Conservation (phyloP, 2,113 vertebrate species). For the Platysternon megacephalum region DNA sequence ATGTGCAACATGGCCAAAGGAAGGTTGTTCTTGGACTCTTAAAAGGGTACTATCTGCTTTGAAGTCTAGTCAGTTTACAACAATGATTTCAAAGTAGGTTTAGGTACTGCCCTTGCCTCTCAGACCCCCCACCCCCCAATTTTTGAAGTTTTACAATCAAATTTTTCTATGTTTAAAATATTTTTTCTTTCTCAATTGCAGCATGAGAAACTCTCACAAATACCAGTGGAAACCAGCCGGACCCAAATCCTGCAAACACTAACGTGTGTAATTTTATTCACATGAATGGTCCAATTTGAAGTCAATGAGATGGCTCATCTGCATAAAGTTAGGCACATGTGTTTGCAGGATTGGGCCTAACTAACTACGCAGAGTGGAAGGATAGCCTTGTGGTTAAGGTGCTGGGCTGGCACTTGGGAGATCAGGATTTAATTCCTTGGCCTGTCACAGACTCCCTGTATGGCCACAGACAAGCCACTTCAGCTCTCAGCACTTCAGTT, state of each 20-base stretch:
- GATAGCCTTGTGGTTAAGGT: too few species aligned
- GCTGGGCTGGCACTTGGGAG: too few species aligned
- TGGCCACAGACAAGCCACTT: too few species aligned
- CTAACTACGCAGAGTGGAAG: too few species aligned
- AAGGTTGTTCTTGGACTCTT: neutral
- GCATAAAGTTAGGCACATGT: neutral
- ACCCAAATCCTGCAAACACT: neutral
- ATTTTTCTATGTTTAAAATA: neutral
- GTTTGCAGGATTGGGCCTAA: neutral
- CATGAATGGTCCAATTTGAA: neutral
- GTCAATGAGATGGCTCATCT: neutral
- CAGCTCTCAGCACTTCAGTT: too few species aligned
- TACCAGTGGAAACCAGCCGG: neutral
- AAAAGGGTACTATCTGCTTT: neutral
- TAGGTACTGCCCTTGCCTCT: neutral
- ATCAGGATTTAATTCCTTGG: too few species aligned
- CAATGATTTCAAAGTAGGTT: neutral
- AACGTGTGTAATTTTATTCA: neutral
- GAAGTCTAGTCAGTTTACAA: conserved; percentile 18
- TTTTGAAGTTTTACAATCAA: neutral
- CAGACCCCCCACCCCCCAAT: neutral
- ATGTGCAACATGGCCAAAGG: neutral
- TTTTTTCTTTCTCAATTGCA: neutral
- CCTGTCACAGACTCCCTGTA: too few species aligned
- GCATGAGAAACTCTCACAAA: neutral